A percentile compares a stretch with the other conserved stretches of the same genome.
Conservation (phyloP, 2,113 vertebrate genomes). For the Anser cygnoides region DNA sequence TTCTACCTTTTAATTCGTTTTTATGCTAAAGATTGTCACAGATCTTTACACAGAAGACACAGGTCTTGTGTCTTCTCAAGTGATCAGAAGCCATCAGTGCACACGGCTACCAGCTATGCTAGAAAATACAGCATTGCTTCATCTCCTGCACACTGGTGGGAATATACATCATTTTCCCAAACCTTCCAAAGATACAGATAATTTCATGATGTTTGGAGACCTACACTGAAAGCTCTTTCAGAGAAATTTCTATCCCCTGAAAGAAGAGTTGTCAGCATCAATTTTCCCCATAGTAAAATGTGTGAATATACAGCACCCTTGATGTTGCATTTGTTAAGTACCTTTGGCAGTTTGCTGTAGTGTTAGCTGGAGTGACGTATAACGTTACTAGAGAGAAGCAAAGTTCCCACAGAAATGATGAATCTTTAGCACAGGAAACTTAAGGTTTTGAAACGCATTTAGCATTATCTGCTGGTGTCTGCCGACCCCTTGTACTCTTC, state of each 20-base stretch:
- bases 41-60: not conserved
- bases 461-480: not conserved
- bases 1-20: not conserved
- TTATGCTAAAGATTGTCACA: not conserved
- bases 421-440: not conserved
- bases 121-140: not conserved
- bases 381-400: not conserved
- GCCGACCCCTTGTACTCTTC: not conserved
- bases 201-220: not conserved
- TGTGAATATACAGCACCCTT: not conserved
- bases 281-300: not conserved
- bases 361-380: not conserved
- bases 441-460: conserved; percentile 38
- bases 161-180: not conserved
- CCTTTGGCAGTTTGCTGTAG: not conserved
- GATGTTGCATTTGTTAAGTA: not conserved
- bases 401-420: conserved; percentile 7
- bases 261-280: not conserved
- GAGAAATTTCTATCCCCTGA: conserved; percentile 3
- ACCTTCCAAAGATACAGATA: not conserved
- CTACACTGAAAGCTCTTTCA: not conserved
- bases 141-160: not conserved
- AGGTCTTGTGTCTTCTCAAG: fast-evolving
- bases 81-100: not conserved
- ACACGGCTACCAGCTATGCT: not conserved